Conservation (phyloP, 2,113 vertebrate species). For the Pyrgilauda ruficollis region DNA sequence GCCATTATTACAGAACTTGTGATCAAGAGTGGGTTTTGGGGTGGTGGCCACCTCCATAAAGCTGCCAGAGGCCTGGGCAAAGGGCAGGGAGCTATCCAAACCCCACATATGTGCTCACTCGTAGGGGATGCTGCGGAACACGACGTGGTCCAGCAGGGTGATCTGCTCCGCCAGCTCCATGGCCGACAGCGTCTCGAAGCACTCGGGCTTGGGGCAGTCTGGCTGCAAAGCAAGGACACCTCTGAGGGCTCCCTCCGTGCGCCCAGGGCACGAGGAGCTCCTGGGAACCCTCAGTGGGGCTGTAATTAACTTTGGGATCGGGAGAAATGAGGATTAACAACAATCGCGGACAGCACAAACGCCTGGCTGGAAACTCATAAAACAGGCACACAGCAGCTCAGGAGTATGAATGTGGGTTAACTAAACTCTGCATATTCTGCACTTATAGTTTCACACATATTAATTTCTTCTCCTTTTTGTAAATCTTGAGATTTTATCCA, state of each 20-base stretch:
- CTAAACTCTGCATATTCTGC: not conserved
- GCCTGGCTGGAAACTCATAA: not conserved
- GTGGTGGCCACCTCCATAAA: not conserved
- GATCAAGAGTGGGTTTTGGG: fast-evolving
- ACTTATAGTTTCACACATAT: not conserved
- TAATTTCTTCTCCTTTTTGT: fast-evolving
- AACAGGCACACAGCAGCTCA: not conserved
- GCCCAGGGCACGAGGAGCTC: not conserved
- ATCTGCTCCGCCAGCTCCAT: constrained; percentile 98
- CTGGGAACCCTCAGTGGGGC: fast-evolving
- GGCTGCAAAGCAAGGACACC: constrained; percentile 71
- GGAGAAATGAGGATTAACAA: not conserved
- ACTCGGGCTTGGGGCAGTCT: constrained; percentile 86
- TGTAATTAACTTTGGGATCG: not conserved
- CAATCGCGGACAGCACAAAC: not conserved
- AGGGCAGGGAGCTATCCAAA: fast-evolving
- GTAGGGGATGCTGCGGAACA: constrained; percentile 97
- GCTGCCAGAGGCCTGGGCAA: not conserved
- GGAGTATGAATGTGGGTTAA: fast-evolving
- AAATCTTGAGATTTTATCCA: not conserved
- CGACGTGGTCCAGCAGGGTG: constrained; percentile 91
- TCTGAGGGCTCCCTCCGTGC: not conserved
- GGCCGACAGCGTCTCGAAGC: constrained; percentile 91
- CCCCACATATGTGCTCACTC: constrained; percentile 75
- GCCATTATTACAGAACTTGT: too few species aligned